Conservation (phyloP, 2,113 vertebrate species). For the Rhinolophus sinicus region DNA sequence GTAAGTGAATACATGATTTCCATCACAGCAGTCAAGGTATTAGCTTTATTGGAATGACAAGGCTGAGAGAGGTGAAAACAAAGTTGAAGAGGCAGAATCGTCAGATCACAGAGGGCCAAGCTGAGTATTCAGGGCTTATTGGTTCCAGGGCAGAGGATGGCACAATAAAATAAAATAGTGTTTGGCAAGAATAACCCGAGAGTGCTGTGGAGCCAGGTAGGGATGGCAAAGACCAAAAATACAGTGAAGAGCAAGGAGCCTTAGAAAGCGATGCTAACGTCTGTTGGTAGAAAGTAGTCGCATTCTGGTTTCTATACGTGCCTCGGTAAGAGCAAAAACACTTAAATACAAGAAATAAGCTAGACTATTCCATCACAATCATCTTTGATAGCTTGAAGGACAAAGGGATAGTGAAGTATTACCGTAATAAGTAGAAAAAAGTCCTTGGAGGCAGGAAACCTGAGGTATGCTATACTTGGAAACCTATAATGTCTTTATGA, state of each 20-base stretch:
- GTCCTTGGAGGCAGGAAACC: neutral
- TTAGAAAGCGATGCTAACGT: neutral
- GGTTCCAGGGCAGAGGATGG: neutral
- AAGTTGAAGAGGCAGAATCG: neutral
- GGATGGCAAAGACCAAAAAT: neutral
- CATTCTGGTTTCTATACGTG: neutral
- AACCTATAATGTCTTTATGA: neutral
- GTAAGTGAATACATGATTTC: neutral
- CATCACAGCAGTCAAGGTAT: neutral
- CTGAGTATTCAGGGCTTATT: neutral
- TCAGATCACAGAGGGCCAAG: neutral
- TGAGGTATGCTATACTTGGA: neutral
- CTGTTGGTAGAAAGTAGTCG: neutral
- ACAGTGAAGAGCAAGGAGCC: neutral
- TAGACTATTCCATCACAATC: neutral
- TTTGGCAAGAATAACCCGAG: neutral
- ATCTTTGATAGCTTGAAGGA: neutral
- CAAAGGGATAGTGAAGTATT: constrained; percentile 16
- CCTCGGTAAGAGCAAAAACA: neutral
- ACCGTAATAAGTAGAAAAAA: neutral
- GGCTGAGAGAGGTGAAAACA: neutral
- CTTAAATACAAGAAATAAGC: neutral
- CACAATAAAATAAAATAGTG: neutral
- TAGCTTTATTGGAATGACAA: neutral
- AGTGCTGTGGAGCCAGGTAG: neutral